These are phyloP conservation scores for Stomorhina lunata DNA, from an alignment of 2,888 invertebrate species.

Conservation along the genomic window DNA sequence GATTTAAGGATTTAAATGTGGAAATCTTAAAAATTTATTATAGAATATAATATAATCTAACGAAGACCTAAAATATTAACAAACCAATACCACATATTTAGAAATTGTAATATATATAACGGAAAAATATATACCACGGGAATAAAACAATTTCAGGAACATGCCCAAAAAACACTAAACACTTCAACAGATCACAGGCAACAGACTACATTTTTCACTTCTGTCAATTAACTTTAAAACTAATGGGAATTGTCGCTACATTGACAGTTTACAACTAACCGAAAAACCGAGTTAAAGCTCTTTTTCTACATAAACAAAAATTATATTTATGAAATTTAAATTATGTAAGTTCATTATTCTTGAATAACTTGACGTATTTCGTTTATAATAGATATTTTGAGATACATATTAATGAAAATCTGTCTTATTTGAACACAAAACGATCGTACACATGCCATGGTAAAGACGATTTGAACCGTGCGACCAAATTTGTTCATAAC, in stretches of 20 bases:
- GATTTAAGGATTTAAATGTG: slow-evolving; percentile 9
- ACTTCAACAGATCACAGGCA: slow-evolving; percentile 17
- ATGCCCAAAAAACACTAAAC: slow-evolving; percentile 15
- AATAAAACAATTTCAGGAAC: slow-evolving; percentile 25
- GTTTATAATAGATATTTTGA: not conserved
- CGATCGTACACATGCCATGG: too few relatives aligned
- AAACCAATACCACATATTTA: slow-evolving; percentile 10
- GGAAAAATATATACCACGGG: slow-evolving; percentile 21
- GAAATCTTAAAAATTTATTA: slow-evolving; percentile 7
- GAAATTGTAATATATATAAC: not conserved
- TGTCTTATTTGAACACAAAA: slow-evolving; percentile 16
- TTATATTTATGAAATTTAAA: slow-evolving; percentile 19
- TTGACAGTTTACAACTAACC: slow-evolving; percentile 3
- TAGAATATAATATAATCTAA: slow-evolving; percentile 4
- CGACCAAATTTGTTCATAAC: not conserved
- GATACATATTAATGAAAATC: too few relatives aligned
- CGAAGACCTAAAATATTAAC: slow-evolving; percentile 3
- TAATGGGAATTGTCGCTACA: slow-evolving; percentile 20
- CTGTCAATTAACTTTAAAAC: slow-evolving; percentile 17
- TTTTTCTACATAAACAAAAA: slow-evolving; percentile 21
- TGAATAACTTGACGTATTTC: slow-evolving; percentile 5
- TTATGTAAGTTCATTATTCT: slow-evolving; percentile 1
- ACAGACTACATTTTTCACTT: slow-evolving; percentile 4
- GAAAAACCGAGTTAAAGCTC: not conserved
- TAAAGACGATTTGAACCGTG: too few relatives aligned